phyloP scores from a whole-genome alignment of 2,797 vertebrate species.

The Gymnothorax reevesii region DNA sequence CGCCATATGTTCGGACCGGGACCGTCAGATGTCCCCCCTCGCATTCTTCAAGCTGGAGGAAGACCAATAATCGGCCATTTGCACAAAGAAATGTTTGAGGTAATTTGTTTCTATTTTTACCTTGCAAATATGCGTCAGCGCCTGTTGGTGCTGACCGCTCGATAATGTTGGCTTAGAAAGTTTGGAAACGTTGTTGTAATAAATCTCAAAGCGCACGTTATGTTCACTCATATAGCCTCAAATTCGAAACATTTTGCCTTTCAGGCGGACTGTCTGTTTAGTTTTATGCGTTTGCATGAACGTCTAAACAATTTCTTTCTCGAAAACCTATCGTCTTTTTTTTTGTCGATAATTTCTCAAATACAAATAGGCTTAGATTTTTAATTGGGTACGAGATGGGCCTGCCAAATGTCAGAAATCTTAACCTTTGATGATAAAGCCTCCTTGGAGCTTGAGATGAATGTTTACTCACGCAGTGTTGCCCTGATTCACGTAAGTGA shows the following conservation, averaged over 20 bases:
- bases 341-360: not conserved
- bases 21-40: constrained; percentile 83
- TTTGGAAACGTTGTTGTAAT: not conserved
- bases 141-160: not conserved
- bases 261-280: not conserved
- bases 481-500: not conserved
- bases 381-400: too few relatives aligned
- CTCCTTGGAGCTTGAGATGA: not conserved
- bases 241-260: not conserved
- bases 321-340: not conserved
- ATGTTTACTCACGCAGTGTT: not conserved
- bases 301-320: not conserved
- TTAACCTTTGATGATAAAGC: not conserved
- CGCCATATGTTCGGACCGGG: constrained; percentile 89
- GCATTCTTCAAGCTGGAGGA: constrained; percentile 71
- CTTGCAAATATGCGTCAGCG: not conserved
- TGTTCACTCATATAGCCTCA: not conserved
- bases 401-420: not conserved
- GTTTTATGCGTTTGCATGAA: not conserved
- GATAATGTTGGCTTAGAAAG: not conserved
- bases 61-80: constrained; percentile 84
- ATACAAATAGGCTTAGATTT: not conserved
- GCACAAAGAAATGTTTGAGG: constrained; percentile 87
- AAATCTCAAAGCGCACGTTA: not conserved
- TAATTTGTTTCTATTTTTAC: constrained; percentile 60